Evolutionary conservation across 1,140 invertebrate genomes (phyloP).

Genomic region (Calephelis nemesis): DNA sequence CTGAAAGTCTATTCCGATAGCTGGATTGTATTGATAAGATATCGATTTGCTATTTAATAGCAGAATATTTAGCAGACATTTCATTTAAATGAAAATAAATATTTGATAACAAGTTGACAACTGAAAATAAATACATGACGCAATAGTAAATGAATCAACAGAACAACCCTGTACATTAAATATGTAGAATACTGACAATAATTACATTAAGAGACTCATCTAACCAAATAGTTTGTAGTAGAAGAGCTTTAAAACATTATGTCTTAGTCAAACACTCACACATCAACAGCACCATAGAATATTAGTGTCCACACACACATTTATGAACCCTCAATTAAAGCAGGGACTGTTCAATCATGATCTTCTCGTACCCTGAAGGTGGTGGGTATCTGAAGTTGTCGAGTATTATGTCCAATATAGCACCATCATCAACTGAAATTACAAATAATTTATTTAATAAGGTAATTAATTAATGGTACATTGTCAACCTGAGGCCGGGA

Average conservation of each 20-base stretch:
- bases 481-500: too few relatives aligned
- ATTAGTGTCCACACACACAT: constrained; percentile 40
- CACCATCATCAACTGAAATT: constrained; percentile 96
- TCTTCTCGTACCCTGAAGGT: constrained; percentile 95
- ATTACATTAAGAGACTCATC: too few relatives aligned
- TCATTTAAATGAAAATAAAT: too few relatives aligned
- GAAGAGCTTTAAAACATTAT: background rate
- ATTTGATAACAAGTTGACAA: too few relatives aligned
- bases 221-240: constrained; percentile 8
- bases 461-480: background rate
- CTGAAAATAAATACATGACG: too few relatives aligned
- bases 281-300: constrained; percentile 23
- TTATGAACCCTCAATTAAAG: constrained; percentile 82
- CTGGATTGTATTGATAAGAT: too few relatives aligned
- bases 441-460: constrained; percentile 25
- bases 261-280: constrained; percentile 6
- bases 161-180: too few relatives aligned
- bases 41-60: too few relatives aligned
- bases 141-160: too few relatives aligned
- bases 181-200: too few relatives aligned
- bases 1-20: too few relatives aligned
- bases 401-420: constrained; percentile 96
- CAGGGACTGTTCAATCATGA: constrained; percentile 98
- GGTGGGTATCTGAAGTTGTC: constrained; percentile 92
- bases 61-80: too few relatives aligned